A percentile compares a stretch with the other conserved stretches of the same genome.
Evolutionary conservation across 2,797 vertebrate genomes (phyloP).

Genomic region (Phataginus tetradactyla): DNA sequence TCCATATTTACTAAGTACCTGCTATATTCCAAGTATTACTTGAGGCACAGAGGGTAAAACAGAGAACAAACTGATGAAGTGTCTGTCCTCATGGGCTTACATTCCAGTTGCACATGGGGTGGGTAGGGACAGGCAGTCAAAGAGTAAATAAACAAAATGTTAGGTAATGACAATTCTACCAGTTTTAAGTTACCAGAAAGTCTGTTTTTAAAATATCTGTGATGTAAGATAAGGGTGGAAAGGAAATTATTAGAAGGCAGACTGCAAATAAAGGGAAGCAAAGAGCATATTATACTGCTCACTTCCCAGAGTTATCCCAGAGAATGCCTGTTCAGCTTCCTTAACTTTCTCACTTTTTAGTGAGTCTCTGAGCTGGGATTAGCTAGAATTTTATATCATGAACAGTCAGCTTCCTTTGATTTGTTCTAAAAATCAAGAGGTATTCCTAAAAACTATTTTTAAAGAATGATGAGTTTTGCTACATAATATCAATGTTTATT

Average conservation of each 20-base stretch:
- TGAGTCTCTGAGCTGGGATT: background rate
- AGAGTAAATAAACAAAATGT: background rate
- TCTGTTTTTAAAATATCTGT: background rate
- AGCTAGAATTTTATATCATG: background rate
- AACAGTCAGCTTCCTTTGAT: background rate
- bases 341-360: conserved; percentile 1
- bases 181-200: conserved; percentile 32
- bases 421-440: conserved; percentile 43
- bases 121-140: background rate
- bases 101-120: background rate
- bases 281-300: background rate
- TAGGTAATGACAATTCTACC: background rate
- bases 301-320: background rate
- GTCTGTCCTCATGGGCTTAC: background rate
- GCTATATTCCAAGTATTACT: conserved; percentile 18
- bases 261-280: conserved; percentile 2
- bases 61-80: conserved; percentile 8
- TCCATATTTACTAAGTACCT: background rate
- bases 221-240: background rate
- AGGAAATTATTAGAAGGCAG: background rate
- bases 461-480: conserved; percentile 17
- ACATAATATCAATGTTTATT: conserved; percentile 26
- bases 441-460: conserved; percentile 13
- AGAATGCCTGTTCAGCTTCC: conserved; percentile 18
- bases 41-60: background rate